Evolutionary conservation across 2,113 vertebrate species (phyloP), one percentile per base, ranked within the genome.

Genomic region (Coryphaenoides rupestris): DNA sequence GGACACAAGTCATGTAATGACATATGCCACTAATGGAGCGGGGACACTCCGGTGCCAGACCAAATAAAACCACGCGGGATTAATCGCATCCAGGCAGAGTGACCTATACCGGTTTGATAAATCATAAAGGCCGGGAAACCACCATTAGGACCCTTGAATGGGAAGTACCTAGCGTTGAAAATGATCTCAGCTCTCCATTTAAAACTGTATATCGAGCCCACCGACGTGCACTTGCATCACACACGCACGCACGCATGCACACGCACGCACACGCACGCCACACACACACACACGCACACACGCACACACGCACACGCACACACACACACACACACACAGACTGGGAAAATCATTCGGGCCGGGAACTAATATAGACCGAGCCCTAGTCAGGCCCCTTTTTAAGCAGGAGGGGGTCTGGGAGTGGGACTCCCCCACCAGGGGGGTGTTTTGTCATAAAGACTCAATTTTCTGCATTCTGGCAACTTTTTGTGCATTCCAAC

Each of bases 51-150:
- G 19, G 63, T 82, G 70, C 66, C 73, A 58, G 64, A 66, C 66
- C 73, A 82, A 88, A 88, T 84, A 84, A 86, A 86, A 85, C 75
- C 82, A 82, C 77, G 78, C 83, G 77, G 69, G 84, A 90, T 87
- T 89, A 87, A 90, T 89, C 87, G 82, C 76, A 71, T 74, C 63
- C 69, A 54, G 78, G 71, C 28, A 26, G 61, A 56, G 58, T 86
- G 87, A 88, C 89, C 87, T 90, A 89, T 89, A 78, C 69, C 62
- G 69, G n/a, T 81, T 88, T 87, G 76, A 90, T 90, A 88, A 88
- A 87, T 86, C 85, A 84, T 83, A 76, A 68, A 73, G 76, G 69
- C 75, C 62, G 16, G 60, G 69, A 81, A 77, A 79, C 70, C 52
- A 76, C 69, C 54, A 64, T 81, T 70, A 84, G 72, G 71, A 47